Conservation (phyloP, 1,140 invertebrate genomes). For the Mycetomoellerius zeteki region DNA sequence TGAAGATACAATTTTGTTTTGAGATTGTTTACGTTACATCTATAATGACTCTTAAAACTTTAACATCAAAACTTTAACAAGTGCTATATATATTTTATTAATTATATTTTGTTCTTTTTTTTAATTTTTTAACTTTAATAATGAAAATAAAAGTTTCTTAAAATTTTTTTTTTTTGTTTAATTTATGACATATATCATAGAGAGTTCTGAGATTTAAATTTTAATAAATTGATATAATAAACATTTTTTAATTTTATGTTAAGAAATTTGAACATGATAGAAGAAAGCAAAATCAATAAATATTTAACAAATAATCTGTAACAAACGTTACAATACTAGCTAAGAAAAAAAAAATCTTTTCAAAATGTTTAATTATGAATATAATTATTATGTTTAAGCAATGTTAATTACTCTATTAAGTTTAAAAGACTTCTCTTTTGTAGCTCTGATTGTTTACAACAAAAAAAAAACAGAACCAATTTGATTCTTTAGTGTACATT, state of each 20-base stretch:
- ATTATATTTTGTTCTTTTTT: slow-evolving; percentile 12
- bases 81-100: not conserved
- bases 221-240: slow-evolving; percentile 4
- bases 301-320: not conserved
- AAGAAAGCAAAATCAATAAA: slow-evolving; percentile 40
- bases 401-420: not conserved
- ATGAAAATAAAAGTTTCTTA: not conserved
- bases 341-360: not conserved
- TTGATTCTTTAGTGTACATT: not conserved
- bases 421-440: not conserved
- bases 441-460: not conserved
- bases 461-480: not conserved
- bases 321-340: not conserved
- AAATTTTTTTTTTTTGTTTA: too few species aligned
- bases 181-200: slow-evolving; percentile 4
- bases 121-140: not conserved
- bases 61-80: slow-evolving; percentile 21
- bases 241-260: slow-evolving; percentile 20
- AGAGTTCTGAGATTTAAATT: not conserved
- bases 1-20: slow-evolving; percentile 59
- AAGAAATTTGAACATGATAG: not conserved
- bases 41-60: slow-evolving; percentile 27
- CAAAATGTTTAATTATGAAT: not conserved
- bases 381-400: not conserved
- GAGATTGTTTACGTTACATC: slow-evolving; percentile 28